These are phyloP conservation scores for Drosophila koepferae DNA, from an alignment of 2,888 invertebrate genomes.

Conservation along the genomic window DNA sequence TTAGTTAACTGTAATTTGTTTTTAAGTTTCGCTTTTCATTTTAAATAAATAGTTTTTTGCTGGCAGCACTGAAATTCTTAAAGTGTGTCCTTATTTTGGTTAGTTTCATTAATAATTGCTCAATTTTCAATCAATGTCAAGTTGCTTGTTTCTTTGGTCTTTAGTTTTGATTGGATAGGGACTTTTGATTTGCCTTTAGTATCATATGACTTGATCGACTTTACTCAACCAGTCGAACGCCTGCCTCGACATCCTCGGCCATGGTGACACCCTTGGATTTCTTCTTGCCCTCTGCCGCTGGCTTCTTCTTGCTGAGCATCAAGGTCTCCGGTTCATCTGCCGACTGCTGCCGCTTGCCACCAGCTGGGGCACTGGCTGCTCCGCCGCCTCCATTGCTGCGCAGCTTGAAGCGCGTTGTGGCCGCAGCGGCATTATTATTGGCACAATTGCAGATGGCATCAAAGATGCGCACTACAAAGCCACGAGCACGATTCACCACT, in stretches of 20 bases:
- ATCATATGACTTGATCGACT: neutral
- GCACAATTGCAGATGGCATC: slow-evolving; percentile 89
- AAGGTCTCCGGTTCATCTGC: slow-evolving; percentile 65
- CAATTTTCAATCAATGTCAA: slow-evolving; percentile 15
- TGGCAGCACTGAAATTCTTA: slow-evolving; percentile 30
- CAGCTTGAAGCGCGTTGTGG: slow-evolving; percentile 85
- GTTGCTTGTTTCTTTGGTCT: neutral
- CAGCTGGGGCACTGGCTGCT: slow-evolving; percentile 16
- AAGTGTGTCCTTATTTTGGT: neutral
- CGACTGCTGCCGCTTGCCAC: slow-evolving; percentile 63
- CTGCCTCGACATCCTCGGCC: slow-evolving; percentile 64
- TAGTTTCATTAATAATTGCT: slow-evolving; percentile 14
- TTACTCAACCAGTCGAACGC: slow-evolving; percentile 65
- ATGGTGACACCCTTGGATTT: slow-evolving; percentile 67
- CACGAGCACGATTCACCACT: slow-evolving; percentile 87
- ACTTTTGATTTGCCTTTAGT: slow-evolving; percentile 1
- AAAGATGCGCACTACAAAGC: slow-evolving; percentile 88
- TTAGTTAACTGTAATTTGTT: neutral
- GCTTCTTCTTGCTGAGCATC: slow-evolving; percentile 70
- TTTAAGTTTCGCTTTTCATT: neutral
- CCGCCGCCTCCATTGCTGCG: slow-evolving; percentile 74
- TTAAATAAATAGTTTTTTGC: neutral
- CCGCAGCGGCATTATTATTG: slow-evolving; percentile 86
- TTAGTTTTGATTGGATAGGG: slow-evolving; percentile 41
- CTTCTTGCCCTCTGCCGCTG: slow-evolving; percentile 63